phyloP scores from a whole-genome alignment of 2,888 invertebrate genomes.

The Neuroscelio doddi region DNA sequence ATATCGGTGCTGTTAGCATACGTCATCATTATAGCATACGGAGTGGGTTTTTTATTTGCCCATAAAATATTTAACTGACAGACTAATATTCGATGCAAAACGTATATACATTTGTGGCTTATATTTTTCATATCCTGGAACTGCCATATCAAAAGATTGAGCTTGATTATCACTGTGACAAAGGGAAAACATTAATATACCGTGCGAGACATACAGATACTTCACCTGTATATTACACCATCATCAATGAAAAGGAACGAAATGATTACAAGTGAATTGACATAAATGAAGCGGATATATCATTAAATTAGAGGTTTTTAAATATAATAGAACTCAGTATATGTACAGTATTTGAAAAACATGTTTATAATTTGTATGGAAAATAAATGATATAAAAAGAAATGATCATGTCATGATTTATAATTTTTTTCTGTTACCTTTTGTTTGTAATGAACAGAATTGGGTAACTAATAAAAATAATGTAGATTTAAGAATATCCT shows the following conservation, averaged over 20 bases:
- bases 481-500: too few relatives aligned
- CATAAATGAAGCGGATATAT: slow-evolving; percentile 73
- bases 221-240: slow-evolving; percentile 70
- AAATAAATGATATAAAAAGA: slow-evolving; percentile 73
- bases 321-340: slow-evolving; percentile 73
- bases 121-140: slow-evolving; percentile 78
- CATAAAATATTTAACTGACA: slow-evolving; percentile 12
- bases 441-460: too few relatives aligned
- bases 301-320: slow-evolving; percentile 73
- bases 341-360: slow-evolving; percentile 88
- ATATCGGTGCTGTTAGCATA: slow-evolving; percentile 25
- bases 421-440: too few relatives aligned
- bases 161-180: slow-evolving; percentile 67
- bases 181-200: slow-evolving; percentile 57
- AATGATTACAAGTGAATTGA: slow-evolving; percentile 70
- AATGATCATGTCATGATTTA: not conserved
- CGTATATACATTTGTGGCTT: slow-evolving; percentile 47
- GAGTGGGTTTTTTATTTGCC: slow-evolving; percentile 9
- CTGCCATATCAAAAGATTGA: slow-evolving; percentile 78
- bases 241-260: slow-evolving; percentile 70
- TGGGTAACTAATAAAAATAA: too few relatives aligned
- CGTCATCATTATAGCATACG: not conserved
- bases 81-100: slow-evolving; percentile 20
- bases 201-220: slow-evolving; percentile 56
- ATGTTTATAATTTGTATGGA: slow-evolving; percentile 90